Evolutionary conservation across 2,888 invertebrate genomes (phyloP).

Genomic region (Furcula furcula): DNA sequence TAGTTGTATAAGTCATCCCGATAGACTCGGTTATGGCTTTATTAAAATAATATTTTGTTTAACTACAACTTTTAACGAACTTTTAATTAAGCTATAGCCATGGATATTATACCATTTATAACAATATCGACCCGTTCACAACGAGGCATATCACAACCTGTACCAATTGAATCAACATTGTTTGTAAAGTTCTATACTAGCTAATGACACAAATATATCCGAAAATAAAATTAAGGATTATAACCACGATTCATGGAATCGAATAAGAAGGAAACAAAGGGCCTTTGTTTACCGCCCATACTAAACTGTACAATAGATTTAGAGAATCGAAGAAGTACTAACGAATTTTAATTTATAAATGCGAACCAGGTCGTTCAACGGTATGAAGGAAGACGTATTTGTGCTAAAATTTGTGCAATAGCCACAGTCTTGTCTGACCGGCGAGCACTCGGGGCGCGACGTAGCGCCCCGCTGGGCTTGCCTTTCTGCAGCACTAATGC

Average conservation of each 20-base stretch:
- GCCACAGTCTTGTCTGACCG: constrained; percentile 40
- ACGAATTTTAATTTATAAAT: constrained; percentile 74
- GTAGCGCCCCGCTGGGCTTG: constrained; percentile 20
- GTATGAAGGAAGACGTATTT: constrained; percentile 81
- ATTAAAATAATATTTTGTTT: constrained; percentile 76
- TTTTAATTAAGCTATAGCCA: constrained; percentile 79
- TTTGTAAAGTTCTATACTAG: constrained; percentile 81
- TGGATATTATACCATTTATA: constrained; percentile 80
- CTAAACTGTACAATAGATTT: constrained; percentile 77
- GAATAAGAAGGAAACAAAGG: constrained; percentile 76
- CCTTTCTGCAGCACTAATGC: constrained; percentile 52
- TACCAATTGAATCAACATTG: constrained; percentile 82
- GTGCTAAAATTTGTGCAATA: constrained; percentile 65
- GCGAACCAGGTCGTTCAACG: constrained; percentile 75
- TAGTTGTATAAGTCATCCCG: constrained; percentile 74
- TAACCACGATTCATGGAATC: constrained; percentile 81
- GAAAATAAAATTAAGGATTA: constrained; percentile 78
- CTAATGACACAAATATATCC: constrained; percentile 78
- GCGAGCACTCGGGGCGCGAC: constrained; percentile 44
- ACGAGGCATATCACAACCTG: constrained; percentile 82
- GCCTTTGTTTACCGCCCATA: constrained; percentile 69
- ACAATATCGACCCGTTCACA: constrained; percentile 81
- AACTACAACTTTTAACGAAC: constrained; percentile 79
- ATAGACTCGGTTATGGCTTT: constrained; percentile 72
- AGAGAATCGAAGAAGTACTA: constrained; percentile 72